phyloP scores from a whole-genome alignment of 2,113 vertebrate genomes.

The Cettia cetti region DNA sequence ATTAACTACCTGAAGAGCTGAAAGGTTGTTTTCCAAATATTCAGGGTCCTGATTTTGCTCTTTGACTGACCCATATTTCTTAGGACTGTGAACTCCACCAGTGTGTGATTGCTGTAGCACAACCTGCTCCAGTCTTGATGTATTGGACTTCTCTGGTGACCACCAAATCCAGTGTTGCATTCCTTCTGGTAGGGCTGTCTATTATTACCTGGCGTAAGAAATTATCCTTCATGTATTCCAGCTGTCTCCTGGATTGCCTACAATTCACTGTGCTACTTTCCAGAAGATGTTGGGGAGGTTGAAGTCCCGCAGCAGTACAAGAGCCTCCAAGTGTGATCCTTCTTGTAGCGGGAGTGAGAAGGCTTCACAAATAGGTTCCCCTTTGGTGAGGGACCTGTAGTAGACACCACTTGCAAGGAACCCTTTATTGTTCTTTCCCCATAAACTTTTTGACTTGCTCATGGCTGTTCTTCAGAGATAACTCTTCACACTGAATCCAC shows the following conservation, averaged over 20 bases:
- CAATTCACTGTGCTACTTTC: neutral
- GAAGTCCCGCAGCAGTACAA: neutral
- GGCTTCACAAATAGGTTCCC: neutral
- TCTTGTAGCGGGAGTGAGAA: neutral
- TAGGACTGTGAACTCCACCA: neutral
- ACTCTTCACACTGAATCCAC: neutral
- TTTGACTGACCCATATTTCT: fast-evolving
- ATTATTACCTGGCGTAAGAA: neutral
- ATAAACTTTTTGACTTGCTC: neutral
- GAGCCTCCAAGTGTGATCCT: fast-evolving
- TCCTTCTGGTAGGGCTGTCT: fast-evolving
- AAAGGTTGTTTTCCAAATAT: neutral
- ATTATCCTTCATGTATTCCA: neutral
- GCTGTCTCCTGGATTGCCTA: neutral
- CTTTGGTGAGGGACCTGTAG: neutral
- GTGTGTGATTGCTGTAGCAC: neutral
- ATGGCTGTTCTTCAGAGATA: neutral
- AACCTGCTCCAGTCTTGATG: neutral
- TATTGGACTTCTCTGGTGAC: neutral
- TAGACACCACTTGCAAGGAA: too few species aligned
- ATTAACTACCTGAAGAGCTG: neutral
- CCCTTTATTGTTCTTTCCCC: neutral
- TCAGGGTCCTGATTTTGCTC: neutral
- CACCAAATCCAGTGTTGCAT: neutral
- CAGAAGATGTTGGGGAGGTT: neutral